A percentile compares a stretch with the other conserved stretches of the same genome.
Conservation (phyloP, 2,797 vertebrate genomes). For the Chanos chanos region DNA sequence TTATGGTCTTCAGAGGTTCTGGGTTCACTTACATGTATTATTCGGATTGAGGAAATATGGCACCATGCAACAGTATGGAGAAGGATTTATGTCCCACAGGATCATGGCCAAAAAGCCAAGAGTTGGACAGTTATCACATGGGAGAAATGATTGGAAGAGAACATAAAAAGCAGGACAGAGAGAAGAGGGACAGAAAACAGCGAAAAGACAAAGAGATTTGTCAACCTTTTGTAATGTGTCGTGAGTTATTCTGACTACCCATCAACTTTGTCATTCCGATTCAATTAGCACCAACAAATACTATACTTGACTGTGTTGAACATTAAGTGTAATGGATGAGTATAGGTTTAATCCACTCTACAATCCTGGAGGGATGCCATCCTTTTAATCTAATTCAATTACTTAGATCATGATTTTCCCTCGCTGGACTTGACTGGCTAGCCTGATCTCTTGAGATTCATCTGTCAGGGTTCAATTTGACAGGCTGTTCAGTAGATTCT, state of each 20-base stretch:
- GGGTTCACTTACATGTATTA: too few relatives aligned
- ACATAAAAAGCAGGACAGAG: too few relatives aligned
- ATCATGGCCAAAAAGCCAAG: too few relatives aligned
- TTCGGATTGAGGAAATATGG: too few relatives aligned
- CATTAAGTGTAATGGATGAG: constrained; percentile 50
- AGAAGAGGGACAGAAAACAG: too few relatives aligned
- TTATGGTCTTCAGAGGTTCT: constrained; percentile 16
- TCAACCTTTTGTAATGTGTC: neutral
- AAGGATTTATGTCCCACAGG: too few relatives aligned
- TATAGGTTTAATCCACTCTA: constrained; percentile 60
- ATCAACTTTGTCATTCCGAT: neutral
- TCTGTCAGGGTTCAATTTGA: neutral
- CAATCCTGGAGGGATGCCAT: constrained; percentile 55
- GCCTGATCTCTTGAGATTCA: neutral
- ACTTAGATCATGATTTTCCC: constrained; percentile 49
- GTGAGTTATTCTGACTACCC: neutral
- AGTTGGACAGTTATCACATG: too few relatives aligned
- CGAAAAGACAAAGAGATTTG: too few relatives aligned
- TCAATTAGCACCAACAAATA: constrained; percentile 12
- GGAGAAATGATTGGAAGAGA: too few relatives aligned
- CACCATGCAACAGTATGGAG: too few relatives aligned
- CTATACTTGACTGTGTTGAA: constrained; percentile 40
- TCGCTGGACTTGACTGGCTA: constrained; percentile 49
- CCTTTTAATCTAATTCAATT: constrained; percentile 55
- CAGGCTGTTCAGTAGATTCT: neutral